Evolutionary conservation across 2,888 invertebrate species (phyloP), one percentile per base, ranked within the genome.

Genomic region (Chrysolina oricalcia): DNA sequence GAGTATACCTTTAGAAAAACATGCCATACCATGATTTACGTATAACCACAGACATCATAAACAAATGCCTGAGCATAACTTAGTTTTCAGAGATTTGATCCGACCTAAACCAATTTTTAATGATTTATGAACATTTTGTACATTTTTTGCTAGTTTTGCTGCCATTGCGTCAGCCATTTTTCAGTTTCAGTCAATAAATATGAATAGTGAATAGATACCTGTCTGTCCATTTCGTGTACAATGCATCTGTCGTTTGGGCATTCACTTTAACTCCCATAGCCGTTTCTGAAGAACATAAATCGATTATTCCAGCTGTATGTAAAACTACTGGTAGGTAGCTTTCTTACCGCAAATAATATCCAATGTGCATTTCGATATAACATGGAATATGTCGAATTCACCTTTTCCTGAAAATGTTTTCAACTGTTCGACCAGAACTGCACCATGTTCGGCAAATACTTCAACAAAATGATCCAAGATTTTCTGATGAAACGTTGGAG

Each of bases 211-310:
- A 6, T 70, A 80, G 67, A 77, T 76, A 84, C 85, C 75, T 84
- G 69, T 84, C 84, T 23, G 75, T 71, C 80, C 81, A 83, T 62
- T 77, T 74, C 8, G 79, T 70, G 67, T 93, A 93, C n/a, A 91
- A 90, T 0, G 91, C 90, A 70, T 92, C 90, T 0, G 89, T 88
- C 62, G 90, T 89, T 83, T 92, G 92, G 0, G 92, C 91, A 72
- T 91, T 89, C 85, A 94, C 91, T 64, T 90, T 89, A 74, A 91
- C 90, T 0, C 94, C 94, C 94, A 95, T 94, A 0, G 94, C 93
- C 2, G 94, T 93, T 86, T 94, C 94, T 93, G 74, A 59, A 83
- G 82, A 64, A 74, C 13, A 43, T n/a, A 50, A 48, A 35, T 35
- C 35, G 8, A 6, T 35, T 8, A 35, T 35, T 35, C 8, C 35